phyloP scores from a whole-genome alignment of 2,888 invertebrate species.

The Epirrhoe alternata region DNA sequence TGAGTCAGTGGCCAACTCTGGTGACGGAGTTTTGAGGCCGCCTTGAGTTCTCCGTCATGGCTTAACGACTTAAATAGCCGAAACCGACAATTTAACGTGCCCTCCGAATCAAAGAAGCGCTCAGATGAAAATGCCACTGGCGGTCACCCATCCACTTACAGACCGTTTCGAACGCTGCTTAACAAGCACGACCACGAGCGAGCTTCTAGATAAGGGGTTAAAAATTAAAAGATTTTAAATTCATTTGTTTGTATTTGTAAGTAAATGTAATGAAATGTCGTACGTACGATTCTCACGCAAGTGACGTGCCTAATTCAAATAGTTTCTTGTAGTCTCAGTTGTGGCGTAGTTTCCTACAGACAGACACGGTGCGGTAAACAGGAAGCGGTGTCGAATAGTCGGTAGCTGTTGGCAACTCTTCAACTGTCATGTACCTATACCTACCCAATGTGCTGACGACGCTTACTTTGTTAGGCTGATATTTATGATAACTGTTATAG shows the following conservation, averaged over 20 bases:
- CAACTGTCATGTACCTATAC: conserved; percentile 67
- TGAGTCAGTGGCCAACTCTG: too few relatives aligned
- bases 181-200: too few relatives aligned
- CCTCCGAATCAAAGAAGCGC: too few relatives aligned
- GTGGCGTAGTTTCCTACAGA: conserved; percentile 54
- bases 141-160: too few relatives aligned
- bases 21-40: too few relatives aligned
- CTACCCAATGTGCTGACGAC: conserved; percentile 41
- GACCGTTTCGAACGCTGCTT: too few relatives aligned
- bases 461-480: conserved; percentile 7
- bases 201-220: too few relatives aligned
- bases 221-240: too few relatives aligned
- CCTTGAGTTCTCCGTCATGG: too few relatives aligned
- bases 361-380: conserved; percentile 65
- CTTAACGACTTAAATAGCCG: too few relatives aligned
- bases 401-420: conserved; percentile 75
- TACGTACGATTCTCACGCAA: background rate
- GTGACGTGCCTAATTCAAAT: conserved; percentile 2
- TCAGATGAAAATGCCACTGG: too few relatives aligned
- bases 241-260: background rate
- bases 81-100: too few relatives aligned
- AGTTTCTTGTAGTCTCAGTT: conserved; percentile 25
- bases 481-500: background rate
- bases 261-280: background rate
- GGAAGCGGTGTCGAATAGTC: conserved; percentile 68